A percentile compares a stretch with the other conserved stretches of the same genome.
These are phyloP conservation scores for Otolemur crassicaudatus DNA, from an alignment of 2,797 vertebrate genomes.

Conservation along the genomic window DNA sequence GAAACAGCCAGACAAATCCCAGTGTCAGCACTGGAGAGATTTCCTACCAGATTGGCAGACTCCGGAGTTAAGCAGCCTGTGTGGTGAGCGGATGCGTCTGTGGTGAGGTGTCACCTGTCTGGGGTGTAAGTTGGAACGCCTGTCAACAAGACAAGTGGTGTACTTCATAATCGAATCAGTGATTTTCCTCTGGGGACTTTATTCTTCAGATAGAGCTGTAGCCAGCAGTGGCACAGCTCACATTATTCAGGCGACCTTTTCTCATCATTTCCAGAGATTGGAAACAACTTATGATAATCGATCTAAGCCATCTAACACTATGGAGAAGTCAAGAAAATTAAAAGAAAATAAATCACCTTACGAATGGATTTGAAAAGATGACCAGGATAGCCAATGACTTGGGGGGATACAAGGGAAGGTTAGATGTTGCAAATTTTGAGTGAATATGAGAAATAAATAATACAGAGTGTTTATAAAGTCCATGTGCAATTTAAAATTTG, in stretches of 20 bases:
- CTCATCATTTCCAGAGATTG: not conserved
- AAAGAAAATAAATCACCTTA: not conserved
- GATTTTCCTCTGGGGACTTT: not conserved
- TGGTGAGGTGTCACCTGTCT: accelerated
- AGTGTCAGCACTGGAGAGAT: accelerated
- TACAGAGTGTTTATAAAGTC: not conserved
- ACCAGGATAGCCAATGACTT: not conserved
- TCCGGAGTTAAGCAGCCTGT: not conserved
- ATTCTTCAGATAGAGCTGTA: accelerated
- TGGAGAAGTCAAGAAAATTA: accelerated
- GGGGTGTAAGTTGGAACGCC: too few relatives aligned
- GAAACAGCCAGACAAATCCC: not conserved
- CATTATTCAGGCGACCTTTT: not conserved
- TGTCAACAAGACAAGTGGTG: too few relatives aligned
- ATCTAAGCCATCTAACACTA: not conserved
- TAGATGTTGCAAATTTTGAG: not conserved
- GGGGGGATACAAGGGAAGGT: not conserved
- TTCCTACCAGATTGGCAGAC: not conserved
- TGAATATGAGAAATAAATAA: not conserved
- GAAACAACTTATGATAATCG: not conserved
- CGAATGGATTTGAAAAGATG: not conserved
- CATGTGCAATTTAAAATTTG: too few relatives aligned
- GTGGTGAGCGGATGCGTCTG: accelerated
- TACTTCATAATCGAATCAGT: accelerated
- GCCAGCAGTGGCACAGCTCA: accelerated